These are phyloP conservation scores for Pherbina coryleti DNA, from an alignment of 2,888 invertebrate species.

Conservation along the genomic window DNA sequence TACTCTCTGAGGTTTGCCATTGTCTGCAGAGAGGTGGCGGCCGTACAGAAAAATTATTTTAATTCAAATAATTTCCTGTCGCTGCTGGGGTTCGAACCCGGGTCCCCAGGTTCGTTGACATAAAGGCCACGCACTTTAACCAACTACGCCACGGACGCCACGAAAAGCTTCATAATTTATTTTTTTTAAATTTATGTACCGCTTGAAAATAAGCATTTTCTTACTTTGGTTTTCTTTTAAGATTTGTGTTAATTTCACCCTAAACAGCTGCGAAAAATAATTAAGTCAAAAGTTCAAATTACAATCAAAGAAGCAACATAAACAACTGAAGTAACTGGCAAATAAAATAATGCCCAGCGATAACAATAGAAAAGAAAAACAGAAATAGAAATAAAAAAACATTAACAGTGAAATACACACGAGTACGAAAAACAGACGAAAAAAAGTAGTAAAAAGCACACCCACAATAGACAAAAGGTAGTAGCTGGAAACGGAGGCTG, in stretches of 20 bases:
- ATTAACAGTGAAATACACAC: background rate
- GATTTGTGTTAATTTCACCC: too few species aligned
- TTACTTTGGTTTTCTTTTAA: background rate
- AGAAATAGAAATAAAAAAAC: background rate
- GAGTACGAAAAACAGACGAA: background rate
- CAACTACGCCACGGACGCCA: too few species aligned
- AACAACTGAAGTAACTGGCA: background rate
- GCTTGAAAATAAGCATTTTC: too few species aligned
- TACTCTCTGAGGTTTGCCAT: too few species aligned
- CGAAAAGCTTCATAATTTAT: too few species aligned
- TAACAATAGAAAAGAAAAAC: background rate
- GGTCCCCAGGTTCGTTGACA: too few species aligned
- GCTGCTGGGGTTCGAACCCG: too few species aligned
- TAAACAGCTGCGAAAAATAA: background rate
- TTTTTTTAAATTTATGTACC: too few species aligned
- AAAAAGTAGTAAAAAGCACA: background rate
- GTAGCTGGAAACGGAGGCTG: background rate
- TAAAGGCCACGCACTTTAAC: too few species aligned
- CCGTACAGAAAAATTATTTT: too few species aligned
- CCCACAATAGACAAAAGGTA: background rate
- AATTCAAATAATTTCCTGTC: too few species aligned
- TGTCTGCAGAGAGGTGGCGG: too few species aligned
- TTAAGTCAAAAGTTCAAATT: background rate
- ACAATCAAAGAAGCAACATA: background rate
- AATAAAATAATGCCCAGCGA: background rate